Base-by-base conservation (phyloP, 2,113 vertebrate genomes). In the Atherinomorus stipes region DNA sequence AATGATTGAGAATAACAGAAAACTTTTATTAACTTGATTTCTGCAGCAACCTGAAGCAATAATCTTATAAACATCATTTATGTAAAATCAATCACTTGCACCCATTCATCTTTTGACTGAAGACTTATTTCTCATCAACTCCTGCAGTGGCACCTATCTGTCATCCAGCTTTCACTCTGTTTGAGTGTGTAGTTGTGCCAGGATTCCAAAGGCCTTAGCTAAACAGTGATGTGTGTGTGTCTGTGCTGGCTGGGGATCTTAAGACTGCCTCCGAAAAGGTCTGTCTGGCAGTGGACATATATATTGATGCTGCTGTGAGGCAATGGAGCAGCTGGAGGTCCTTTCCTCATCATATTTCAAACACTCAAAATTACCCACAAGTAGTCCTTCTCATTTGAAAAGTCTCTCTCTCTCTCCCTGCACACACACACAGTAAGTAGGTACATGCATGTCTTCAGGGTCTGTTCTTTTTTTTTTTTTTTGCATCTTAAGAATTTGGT, bases 331-430 rank as follows among this genome's bases (percentile, higher is more conserved):
- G 21, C 47, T 71, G 38, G 54, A 76, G 70, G 31, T 65, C 61
- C 73, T 50, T 71, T 65, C 78, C 58, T 85, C 51, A 86, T 90
- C 73, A 60, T 61, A 61, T 90, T 87, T 84, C 81, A 79, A 75
- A 84, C 56, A 50, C 11, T 66, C 4, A 59, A 28, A 64, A 57
- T 64, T 64, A 52, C 64, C 66, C 65, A 71, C 37, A 74, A 54
- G 69, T 54, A 70, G 83, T 68, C 10, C 45, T 62, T 72, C 59
- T 40, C 37, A 40, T 34, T 31, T 71, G 26, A 76, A 37, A 13
- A 57, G 49, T 10, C 22, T 56, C 56, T 60, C 38, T 66, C 50
- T 61, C 13, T 23, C 13, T 68, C 42, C 40, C 45, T 54, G 31
- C 69, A 53, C 57, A 62, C 13, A 54, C 65, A 54, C 65, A 78